Conservation (phyloP, 2,888 invertebrate species). For the Calameuta filiformis region DNA sequence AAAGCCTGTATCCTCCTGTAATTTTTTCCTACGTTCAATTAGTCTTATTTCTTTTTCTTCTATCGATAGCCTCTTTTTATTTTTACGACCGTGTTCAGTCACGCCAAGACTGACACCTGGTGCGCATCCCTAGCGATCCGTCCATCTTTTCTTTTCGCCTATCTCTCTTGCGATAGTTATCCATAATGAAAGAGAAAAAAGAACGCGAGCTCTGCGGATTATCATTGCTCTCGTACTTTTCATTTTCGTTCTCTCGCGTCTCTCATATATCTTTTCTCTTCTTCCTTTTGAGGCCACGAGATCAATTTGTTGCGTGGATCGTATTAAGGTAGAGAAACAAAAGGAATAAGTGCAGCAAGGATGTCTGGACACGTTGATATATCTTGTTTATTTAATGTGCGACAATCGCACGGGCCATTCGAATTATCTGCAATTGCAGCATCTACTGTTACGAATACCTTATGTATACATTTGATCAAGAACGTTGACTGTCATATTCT, state of each 20-base stretch:
- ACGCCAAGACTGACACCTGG: background rate
- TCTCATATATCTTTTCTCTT: background rate
- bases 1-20: background rate
- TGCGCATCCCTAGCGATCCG: background rate
- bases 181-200: background rate
- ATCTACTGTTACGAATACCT: background rate
- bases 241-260: background rate
- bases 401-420: background rate
- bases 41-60: conserved; percentile 11
- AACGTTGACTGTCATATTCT: background rate
- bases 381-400: background rate
- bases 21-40: background rate
- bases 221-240: background rate
- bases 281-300: background rate
- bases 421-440: background rate
- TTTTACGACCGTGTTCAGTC: background rate
- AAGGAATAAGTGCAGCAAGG: background rate
- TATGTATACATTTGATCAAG: background rate
- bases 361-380: background rate
- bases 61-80: conserved; percentile 19
- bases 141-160: background rate
- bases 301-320: background rate
- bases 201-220: background rate
- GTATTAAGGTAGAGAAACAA: background rate
- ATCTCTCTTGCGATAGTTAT: background rate